These are phyloP conservation scores for Ectemnius continuus DNA, from an alignment of 2,888 invertebrate genomes.

Conservation along the genomic window DNA sequence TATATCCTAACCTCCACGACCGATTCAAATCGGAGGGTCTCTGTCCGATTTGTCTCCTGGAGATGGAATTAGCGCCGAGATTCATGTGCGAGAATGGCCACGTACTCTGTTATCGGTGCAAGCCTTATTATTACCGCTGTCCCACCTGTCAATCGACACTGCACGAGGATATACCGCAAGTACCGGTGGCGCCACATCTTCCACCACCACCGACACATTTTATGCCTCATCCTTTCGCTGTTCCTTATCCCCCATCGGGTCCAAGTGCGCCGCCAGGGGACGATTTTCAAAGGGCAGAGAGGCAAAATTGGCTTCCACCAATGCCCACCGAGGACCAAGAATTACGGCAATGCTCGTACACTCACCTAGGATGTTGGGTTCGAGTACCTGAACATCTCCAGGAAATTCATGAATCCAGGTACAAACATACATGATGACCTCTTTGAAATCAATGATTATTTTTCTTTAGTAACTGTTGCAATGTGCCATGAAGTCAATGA, in stretches of 20 bases:
- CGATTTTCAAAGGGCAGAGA: constrained; percentile 62
- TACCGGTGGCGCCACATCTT: constrained; percentile 37
- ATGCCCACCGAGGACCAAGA: constrained; percentile 54
- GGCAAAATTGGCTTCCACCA: constrained; percentile 43
- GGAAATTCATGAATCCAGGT: constrained; percentile 65
- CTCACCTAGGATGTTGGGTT: constrained; percentile 67
- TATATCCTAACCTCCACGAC: constrained; percentile 69
- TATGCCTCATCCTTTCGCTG: constrained; percentile 53
- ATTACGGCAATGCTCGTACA: constrained; percentile 62
- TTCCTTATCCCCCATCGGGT: not conserved
- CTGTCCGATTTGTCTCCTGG: constrained; percentile 71
- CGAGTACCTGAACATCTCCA: constrained; percentile 58
- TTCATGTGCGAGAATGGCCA: constrained; percentile 68
- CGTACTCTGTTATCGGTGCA: constrained; percentile 70
- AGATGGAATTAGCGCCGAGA: constrained; percentile 64
- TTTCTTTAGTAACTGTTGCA: too few relatives aligned
- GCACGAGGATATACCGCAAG: constrained; percentile 46
- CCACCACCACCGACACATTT: constrained; percentile 58
- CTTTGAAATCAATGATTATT: too few relatives aligned
- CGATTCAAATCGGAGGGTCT: constrained; percentile 66
- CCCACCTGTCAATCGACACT: constrained; percentile 65
- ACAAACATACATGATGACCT: not conserved
- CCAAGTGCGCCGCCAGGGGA: constrained; percentile 63
- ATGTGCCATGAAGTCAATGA: too few relatives aligned
- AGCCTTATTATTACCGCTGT: constrained; percentile 70